These are phyloP conservation scores for Micropoecilia bifurca DNA, from an alignment of 2,797 vertebrate genomes.

Conservation along the genomic window DNA sequence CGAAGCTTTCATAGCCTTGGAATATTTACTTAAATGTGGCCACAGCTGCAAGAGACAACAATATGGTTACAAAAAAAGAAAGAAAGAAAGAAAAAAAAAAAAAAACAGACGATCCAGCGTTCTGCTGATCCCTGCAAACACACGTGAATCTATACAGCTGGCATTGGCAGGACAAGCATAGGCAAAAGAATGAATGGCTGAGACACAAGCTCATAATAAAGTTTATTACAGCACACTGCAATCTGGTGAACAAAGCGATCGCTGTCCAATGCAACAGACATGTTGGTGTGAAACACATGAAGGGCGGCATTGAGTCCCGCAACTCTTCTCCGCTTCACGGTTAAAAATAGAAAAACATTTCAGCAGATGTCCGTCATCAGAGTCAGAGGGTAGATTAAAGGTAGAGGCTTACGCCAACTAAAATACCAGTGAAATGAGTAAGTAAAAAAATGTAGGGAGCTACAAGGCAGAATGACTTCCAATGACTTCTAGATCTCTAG, in stretches of 20 bases:
- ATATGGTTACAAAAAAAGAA: slow-evolving; percentile 30
- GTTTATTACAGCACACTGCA: slow-evolving; percentile 42
- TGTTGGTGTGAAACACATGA: slow-evolving; percentile 23
- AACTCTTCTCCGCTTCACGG: slow-evolving; percentile 18
- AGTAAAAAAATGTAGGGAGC: not conserved
- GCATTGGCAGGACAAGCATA: slow-evolving; percentile 17
- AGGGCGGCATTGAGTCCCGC: slow-evolving; percentile 34
- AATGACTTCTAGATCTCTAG: slow-evolving; percentile 6
- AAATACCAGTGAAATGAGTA: not conserved
- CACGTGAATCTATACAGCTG: slow-evolving; percentile 31
- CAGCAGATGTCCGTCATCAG: slow-evolving; percentile 10
- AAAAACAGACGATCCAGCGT: slow-evolving; percentile 31
- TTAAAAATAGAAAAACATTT: slow-evolving; percentile 7
- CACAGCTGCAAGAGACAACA: slow-evolving; percentile 55
- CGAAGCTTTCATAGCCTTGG: slow-evolving; percentile 21
- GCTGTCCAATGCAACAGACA: slow-evolving; percentile 44
- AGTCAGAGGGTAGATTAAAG: slow-evolving; percentile 12
- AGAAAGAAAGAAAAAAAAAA: not conserved
- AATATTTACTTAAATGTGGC: slow-evolving; percentile 47
- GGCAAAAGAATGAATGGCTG: slow-evolving; percentile 38
- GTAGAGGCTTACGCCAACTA: slow-evolving; percentile 1
- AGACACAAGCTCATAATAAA: slow-evolving; percentile 45
- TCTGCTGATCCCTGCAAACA: slow-evolving; percentile 33
- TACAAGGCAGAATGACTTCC: not conserved
- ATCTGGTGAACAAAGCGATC: slow-evolving; percentile 55